Percentiles rank a stretch among this genome's conserved stretches.
phyloP scores from a whole-genome alignment of 2,888 invertebrate species.

The Anagyrus pseudococci region DNA sequence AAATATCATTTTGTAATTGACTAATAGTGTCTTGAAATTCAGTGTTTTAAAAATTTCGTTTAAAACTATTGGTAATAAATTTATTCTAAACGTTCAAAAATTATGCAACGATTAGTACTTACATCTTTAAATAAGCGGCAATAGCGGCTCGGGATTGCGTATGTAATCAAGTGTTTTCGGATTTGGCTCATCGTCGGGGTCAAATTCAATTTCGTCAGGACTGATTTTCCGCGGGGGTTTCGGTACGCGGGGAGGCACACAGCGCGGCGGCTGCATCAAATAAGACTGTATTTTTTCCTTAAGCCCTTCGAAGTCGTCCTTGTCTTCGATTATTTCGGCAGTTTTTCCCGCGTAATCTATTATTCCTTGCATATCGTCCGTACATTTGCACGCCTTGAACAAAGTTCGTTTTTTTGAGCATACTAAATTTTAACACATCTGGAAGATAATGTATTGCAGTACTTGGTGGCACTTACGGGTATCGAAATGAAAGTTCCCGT shows the following conservation, averaged over 20 bases:
- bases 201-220: slow-evolving; percentile 46
- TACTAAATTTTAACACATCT: too few relatives aligned
- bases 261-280: slow-evolving; percentile 45
- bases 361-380: slow-evolving; percentile 41
- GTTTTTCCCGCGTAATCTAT: slow-evolving; percentile 48
- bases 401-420: too few relatives aligned
- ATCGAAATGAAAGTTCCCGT: too few relatives aligned
- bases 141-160: slow-evolving; percentile 41
- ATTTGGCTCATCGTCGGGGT: slow-evolving; percentile 50
- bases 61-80: too few relatives aligned
- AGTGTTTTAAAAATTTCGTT: too few relatives aligned
- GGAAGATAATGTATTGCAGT: too few relatives aligned
- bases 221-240: slow-evolving; percentile 37
- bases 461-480: too few relatives aligned
- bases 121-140: slow-evolving; percentile 33
- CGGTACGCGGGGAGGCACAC: slow-evolving; percentile 41
- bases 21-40: too few relatives aligned
- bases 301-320: slow-evolving; percentile 40
- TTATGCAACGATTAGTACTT: too few relatives aligned
- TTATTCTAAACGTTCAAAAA: too few relatives aligned
- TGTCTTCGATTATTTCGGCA: slow-evolving; percentile 43
- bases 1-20: too few relatives aligned
- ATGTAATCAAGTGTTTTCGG: slow-evolving; percentile 42
- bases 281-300: slow-evolving; percentile 47
- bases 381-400: too few relatives aligned